Evolutionary conservation across 2,113 vertebrate species (phyloP).

Genomic region (Etia nguti): DNA sequence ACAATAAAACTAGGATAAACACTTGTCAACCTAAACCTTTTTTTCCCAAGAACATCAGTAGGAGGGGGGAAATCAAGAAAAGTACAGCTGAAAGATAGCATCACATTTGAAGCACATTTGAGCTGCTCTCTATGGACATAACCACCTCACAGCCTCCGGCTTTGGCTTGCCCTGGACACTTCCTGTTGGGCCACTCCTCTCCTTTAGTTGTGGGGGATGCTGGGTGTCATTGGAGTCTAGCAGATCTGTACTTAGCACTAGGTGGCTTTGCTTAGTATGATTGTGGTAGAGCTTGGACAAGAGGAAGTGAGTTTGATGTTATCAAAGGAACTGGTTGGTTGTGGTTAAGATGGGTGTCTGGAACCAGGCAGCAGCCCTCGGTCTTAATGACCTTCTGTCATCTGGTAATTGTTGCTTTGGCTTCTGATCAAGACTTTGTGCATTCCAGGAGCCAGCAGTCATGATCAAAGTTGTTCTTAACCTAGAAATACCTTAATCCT

Average conservation of each 20-base stretch:
- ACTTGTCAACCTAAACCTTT: background rate
- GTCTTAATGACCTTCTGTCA: constrained; percentile 47
- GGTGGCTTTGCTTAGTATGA: constrained; percentile 3
- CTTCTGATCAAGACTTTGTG: constrained; percentile 43
- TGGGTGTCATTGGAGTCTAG: constrained; percentile 21
- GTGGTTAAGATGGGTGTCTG: constrained; percentile 11
- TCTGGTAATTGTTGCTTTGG: constrained; percentile 63
- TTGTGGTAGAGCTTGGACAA: constrained; percentile 4
- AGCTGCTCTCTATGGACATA: constrained; percentile 34
- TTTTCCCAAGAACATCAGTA: constrained; percentile 1
- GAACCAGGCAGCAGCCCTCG: constrained; percentile 19
- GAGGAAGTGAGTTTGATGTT: constrained; percentile 45
- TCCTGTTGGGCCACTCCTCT: constrained; percentile 53
- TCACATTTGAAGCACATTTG: constrained; percentile 39
- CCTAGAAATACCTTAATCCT: constrained; percentile 50
- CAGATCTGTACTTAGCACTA: background rate
- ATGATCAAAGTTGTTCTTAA: constrained; percentile 66
- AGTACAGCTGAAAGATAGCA: constrained; percentile 44
- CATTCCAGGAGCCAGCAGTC: constrained; percentile 44
- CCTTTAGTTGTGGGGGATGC: constrained; percentile 25
- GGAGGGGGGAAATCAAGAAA: background rate
- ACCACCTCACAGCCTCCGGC: constrained; percentile 20
- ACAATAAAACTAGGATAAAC: background rate
- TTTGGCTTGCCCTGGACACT: constrained; percentile 57
- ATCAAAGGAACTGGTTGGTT: constrained; percentile 43